Evolutionary conservation across 2,888 invertebrate genomes (phyloP).

Genomic region (Cerastoderma edule): DNA sequence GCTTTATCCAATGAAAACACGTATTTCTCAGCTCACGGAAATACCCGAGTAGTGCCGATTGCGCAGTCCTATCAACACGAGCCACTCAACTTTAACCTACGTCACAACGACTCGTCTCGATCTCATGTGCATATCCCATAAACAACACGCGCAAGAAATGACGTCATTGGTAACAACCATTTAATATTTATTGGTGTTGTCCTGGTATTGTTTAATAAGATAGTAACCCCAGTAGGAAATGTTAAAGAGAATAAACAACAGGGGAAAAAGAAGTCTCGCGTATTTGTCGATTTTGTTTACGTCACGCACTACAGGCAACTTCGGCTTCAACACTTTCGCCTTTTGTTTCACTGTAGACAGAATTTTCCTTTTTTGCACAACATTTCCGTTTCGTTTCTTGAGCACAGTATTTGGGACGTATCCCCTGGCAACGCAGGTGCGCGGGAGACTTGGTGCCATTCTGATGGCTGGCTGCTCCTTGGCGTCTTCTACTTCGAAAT

Average conservation of each 20-base stretch:
- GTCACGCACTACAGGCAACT: conserved; percentile 89
- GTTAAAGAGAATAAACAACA: conserved; percentile 97
- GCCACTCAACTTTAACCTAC: no score
- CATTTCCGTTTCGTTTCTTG: conserved; percentile 68
- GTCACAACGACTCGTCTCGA: no score
- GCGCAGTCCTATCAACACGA: no score
- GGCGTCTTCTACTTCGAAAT: conserved; percentile 71
- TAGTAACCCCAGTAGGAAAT: conserved; percentile 96
- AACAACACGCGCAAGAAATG: no score
- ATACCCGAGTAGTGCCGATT: no score
- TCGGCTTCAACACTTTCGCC: conserved; percentile 77
- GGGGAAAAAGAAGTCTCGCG: conserved; percentile 97
- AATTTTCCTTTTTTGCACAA: conserved; percentile 68
- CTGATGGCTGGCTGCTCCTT: conserved; percentile 68
- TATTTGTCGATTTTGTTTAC: conserved; percentile 99
- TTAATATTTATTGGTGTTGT: no score
- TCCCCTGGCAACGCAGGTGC: conserved; percentile 76
- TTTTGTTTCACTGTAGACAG: conserved; percentile 75
- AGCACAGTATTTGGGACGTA: conserved; percentile 72
- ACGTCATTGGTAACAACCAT: no score
- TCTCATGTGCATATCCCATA: no score
- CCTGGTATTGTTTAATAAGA: conserved; percentile 65
- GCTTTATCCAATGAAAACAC: no score
- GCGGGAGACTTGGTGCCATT: conserved; percentile 73
- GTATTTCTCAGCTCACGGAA: no score